Base-by-base conservation (phyloP, 2,888 invertebrate genomes). In the Electrophaes corylata region DNA sequence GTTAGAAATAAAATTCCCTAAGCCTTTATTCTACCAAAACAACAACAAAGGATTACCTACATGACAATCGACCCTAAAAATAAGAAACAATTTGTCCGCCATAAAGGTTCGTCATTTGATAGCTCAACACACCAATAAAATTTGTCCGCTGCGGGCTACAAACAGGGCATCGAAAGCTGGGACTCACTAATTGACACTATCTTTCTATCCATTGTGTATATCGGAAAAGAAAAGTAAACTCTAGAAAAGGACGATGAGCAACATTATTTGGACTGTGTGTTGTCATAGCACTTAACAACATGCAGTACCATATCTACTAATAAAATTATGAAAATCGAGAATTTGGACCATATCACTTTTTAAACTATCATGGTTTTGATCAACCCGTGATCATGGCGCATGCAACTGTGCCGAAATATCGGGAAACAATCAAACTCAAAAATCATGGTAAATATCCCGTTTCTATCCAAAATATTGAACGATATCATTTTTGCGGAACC, bases 111-210 rank as follows among this genome's bases (percentile, higher is more conserved):
- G 72, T 74, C 72, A 78, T 77, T 83, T 77, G 75, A 81, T 79
- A 70, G 73, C 75, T 66, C 67, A 73, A 73, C 71, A 75, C 69
- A 76, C 73, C 78, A 79, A 81, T n/a, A n/a, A n/a, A n/a, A n/a
- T 83, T 85, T 81, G 79, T 77, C 73, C 71, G 67, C 69, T 61
- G 57, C 60, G 71, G 71, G 64, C 37, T 23, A 12, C 75, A 79
- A 80, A 81, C 74, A 81, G 72, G 70, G 71, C 67, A 71, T 73
- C 68, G 65, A 62, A 47, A 52, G 46, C 40, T 44, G 58, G 60
- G 54, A 58, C 51, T 63, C 75, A 71, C 79, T 86, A 87, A 88
- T 86, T 87, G 86, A 84, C 81, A 83, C 84, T 84, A 85, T 87
- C 83, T 76, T 80, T 80, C 83, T 76, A 76, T 67, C 80, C 73